phyloP scores from a whole-genome alignment of 1,140 invertebrate species.

The Calosoma granatense region DNA sequence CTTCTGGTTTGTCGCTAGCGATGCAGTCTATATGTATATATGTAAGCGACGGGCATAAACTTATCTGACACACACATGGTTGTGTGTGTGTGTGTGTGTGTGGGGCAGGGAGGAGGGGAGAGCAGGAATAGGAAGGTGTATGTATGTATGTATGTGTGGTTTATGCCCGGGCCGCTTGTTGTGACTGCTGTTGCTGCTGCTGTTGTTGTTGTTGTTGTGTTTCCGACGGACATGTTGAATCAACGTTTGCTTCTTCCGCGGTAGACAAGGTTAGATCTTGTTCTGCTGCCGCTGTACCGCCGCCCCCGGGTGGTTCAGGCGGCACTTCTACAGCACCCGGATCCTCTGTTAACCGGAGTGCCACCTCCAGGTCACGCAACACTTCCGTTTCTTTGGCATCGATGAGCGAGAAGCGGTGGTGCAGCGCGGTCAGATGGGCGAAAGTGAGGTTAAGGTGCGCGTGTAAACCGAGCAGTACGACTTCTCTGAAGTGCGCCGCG shows the following conservation, averaged over 20 bases:
- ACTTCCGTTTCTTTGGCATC: constrained; percentile 94
- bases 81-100: no score
- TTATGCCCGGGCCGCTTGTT: constrained; percentile 6
- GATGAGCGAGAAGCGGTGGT: constrained; percentile 84
- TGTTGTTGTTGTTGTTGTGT: constrained; percentile 10
- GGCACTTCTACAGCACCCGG: no score
- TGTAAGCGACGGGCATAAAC: no score
- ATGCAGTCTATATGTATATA: no score
- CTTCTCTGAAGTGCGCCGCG: constrained; percentile 93
- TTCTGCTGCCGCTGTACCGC: no score
- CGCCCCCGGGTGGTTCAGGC: no score
- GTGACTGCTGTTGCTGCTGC: not conserved
- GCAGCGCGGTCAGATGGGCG: constrained; percentile 85
- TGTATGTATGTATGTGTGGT: not conserved
- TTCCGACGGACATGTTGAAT: not conserved
- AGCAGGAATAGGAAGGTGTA: not conserved
- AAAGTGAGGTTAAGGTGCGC: constrained; percentile 93
- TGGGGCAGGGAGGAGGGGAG: no score
- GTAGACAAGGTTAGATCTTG: no score
- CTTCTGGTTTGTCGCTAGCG: no score
- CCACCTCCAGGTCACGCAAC: constrained; percentile 73
- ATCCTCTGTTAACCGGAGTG: constrained; percentile 50
- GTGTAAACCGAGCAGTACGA: constrained; percentile 84
- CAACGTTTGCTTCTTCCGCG: no score
- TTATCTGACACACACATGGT: no score